Conservation (phyloP, 2,888 invertebrate genomes). For the Lochmaea crataegi region DNA sequence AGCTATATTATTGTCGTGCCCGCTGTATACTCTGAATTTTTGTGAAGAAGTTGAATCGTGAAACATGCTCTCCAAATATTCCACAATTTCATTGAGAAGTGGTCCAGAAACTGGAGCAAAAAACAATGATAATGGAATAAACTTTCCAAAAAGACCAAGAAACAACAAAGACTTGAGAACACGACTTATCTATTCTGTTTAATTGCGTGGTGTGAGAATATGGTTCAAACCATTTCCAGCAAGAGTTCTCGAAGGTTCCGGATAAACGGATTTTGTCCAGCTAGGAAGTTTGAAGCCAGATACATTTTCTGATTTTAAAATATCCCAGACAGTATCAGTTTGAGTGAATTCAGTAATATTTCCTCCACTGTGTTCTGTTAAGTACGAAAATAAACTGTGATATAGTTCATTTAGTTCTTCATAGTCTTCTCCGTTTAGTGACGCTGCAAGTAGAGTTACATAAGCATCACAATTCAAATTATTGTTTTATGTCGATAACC, state of each 20-base stretch:
- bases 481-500: no score
- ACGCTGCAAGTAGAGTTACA: not conserved
- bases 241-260: constrained; percentile 14
- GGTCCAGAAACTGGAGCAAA: constrained; percentile 33
- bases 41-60: constrained; percentile 19
- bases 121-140: no score
- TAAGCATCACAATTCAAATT: constrained; percentile 33
- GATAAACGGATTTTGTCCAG: constrained; percentile 22
- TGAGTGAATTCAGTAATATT: constrained; percentile 67
- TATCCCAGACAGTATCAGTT: constrained; percentile 69
- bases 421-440: constrained; percentile 31
- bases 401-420: constrained; percentile 68
- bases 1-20: constrained; percentile 25
- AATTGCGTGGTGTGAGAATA: not conserved
- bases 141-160: no score
- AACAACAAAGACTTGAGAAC: no score
- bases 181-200: no score
- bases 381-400: constrained; percentile 70
- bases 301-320: constrained; percentile 70
- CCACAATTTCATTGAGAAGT: constrained; percentile 23
- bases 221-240: constrained; percentile 1
- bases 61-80: constrained; percentile 28
- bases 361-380: constrained; percentile 71
- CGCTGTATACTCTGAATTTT: constrained; percentile 24
- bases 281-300: constrained; percentile 12